Evolutionary conservation across 2,888 invertebrate species (phyloP), one percentile per base, ranked within the genome.

Genomic region (Endomychus coccineus): DNA sequence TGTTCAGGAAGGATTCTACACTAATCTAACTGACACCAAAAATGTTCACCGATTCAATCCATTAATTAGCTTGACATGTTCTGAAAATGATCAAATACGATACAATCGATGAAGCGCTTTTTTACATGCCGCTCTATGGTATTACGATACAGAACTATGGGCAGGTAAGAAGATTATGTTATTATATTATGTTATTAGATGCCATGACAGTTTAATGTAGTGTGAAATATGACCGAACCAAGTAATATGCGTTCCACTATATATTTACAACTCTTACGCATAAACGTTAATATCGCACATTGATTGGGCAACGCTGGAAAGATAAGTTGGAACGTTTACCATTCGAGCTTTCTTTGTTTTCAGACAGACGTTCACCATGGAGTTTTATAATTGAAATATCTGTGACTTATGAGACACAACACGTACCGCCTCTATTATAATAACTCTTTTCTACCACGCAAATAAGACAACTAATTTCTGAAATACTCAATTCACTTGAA

Each of bases 151-250:
- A n/a, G n/a, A n/a, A n/a, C n/a, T n/a, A n/a, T n/a, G n/a, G n/a
- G n/a, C n/a, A 36, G 36, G 44, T 53, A 59, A 36, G 36, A 37
- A 37, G 61, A 62, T 62, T 62, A 62, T 59, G 61, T 61, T 62
- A 62, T 62, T 62, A 61, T 62, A 60, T 61, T 60, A 62, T 55
- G 55, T 60, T 62, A 62, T 61, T 61, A 61, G 60, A 52, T 46
- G 51, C 52, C 56, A 53, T 60, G 61, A 62, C 62, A 62, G 61
- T 58, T 62, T 62, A 62, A 62, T 60, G 58, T 61, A 55, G 59
- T 62, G 61, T 62, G 59, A 62, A 62, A 62, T 62, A 62, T 60
- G 59, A 54, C 52, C 51, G 49, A 54, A 56, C 54, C 46, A 50
- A 51, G 48, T 51, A 51, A 53, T 48, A 42, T 42, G 46, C 48